phyloP scores from a whole-genome alignment of 2,797 vertebrate species.

The Danio kyathit region DNA sequence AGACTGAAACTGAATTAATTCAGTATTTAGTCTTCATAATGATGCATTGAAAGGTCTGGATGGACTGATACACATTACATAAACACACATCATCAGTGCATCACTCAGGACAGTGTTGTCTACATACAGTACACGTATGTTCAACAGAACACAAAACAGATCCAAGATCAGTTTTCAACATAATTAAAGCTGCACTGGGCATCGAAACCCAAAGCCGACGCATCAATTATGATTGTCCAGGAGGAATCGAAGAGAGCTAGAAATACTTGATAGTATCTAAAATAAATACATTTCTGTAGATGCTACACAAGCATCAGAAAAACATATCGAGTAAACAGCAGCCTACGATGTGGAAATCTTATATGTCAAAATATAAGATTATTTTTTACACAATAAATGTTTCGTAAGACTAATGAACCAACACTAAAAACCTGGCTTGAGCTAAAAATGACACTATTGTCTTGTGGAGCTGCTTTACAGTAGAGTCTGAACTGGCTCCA shows the following conservation, averaged over 20 bases:
- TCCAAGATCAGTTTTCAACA: slow-evolving; percentile 18
- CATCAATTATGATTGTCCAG: neutral
- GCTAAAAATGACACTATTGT: too few species aligned
- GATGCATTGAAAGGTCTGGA: neutral
- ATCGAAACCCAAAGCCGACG: neutral
- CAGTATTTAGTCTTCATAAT: neutral
- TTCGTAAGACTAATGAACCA: too few species aligned
- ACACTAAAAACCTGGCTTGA: too few species aligned
- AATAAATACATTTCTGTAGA: neutral
- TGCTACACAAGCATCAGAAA: neutral
- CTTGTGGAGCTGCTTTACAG: too few species aligned
- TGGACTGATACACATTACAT: slow-evolving; percentile 13
- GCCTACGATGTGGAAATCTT: neutral
- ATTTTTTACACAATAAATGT: too few species aligned
- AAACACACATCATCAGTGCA: slow-evolving; percentile 22
- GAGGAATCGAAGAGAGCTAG: neutral
- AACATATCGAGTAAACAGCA: neutral
- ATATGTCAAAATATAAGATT: neutral
- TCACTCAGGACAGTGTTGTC: neutral
- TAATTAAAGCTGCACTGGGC: neutral
- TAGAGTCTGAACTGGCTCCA: too few species aligned
- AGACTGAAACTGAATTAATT: neutral
- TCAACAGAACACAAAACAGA: neutral
- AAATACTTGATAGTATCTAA: slow-evolving; percentile 4
- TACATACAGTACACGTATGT: neutral